phyloP scores from a whole-genome alignment of 2,797 vertebrate genomes.

The Psittacula echo region DNA sequence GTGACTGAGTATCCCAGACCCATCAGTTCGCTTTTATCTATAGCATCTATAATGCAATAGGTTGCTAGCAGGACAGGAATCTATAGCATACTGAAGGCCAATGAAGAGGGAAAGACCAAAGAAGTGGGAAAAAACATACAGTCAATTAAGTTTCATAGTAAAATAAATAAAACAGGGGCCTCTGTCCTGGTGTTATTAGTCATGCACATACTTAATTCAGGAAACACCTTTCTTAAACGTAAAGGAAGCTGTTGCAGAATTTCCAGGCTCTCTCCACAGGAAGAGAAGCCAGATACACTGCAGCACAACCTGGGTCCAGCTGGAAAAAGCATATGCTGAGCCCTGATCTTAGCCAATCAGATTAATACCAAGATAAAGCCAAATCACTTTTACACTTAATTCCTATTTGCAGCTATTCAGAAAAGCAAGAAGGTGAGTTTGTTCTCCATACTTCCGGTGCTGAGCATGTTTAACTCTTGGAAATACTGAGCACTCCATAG shows the following conservation, averaged over 20 bases:
- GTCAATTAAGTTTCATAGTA: neutral
- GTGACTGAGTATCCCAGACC: neutral
- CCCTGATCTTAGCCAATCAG: neutral
- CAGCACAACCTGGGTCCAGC: neutral
- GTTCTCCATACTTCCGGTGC: neutral
- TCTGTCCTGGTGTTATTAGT: neutral
- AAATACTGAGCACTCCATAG: neutral
- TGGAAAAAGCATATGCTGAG: neutral
- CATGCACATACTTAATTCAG: neutral
- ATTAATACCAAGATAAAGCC: neutral
- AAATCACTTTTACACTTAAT: neutral
- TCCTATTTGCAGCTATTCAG: neutral
- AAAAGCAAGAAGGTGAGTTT: conserved; percentile 5
- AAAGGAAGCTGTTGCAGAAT: neutral
- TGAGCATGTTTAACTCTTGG: neutral
- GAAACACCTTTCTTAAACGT: neutral
- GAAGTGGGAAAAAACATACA: neutral
- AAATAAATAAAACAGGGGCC: neutral
- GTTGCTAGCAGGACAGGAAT: neutral
- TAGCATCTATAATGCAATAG: neutral
- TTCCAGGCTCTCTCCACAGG: neutral
- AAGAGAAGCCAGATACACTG: neutral
- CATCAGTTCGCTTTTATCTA: neutral
- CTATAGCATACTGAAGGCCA: neutral
- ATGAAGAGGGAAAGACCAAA: neutral